Base-by-base conservation (phyloP, 1,140 invertebrate genomes). In the Panagrolaimus sp. region DNA sequence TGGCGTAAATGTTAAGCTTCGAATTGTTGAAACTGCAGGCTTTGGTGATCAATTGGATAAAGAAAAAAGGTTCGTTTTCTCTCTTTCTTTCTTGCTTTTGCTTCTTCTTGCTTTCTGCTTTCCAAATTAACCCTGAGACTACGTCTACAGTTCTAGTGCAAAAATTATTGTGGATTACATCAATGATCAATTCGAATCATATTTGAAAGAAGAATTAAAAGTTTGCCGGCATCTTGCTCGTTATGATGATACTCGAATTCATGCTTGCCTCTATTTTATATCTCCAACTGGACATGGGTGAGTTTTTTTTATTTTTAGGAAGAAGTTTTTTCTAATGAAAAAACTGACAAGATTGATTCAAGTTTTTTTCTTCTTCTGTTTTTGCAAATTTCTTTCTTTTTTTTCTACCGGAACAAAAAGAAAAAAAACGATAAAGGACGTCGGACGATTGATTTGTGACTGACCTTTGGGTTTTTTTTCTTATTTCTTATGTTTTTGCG, bases 41-140 rank as follows among this genome's bases (percentile, higher is more conserved):
- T 99, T 97, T 85, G 96, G 96, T 17, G 96, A 99, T 86, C 96
- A 99, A 86, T 94, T 99, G 65, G 96, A 98, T 84, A 99, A 98
- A 85, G 93, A 97, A 79, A 94, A 98, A 81, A 76, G 73, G 73
- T 74, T 21, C 10, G 21, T 21, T 58, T 8, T 52, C 8, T 46
- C 2, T 9, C 6, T 17, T 17, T 7, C 6, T 2, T 7, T 17
- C 6, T 64, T n/a, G 32, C 48, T 14, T 47, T 68, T 55, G 1
- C 43, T 17, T 26, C 65, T n/a, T 24, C n/a, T 46, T n/a, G 8
- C 26, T 45, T 66, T 68, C 44, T 21, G 28, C 17, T 15, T 55
- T 67, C 7, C 1, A 0, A 21, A 38, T 14, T 24, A 1, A 21
- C 32, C 55, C 71, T 9, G 28, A 63, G 38, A 6, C 6, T 17